Base-by-base conservation (phyloP, 2,888 invertebrate species). In the Drosophila merina region DNA sequence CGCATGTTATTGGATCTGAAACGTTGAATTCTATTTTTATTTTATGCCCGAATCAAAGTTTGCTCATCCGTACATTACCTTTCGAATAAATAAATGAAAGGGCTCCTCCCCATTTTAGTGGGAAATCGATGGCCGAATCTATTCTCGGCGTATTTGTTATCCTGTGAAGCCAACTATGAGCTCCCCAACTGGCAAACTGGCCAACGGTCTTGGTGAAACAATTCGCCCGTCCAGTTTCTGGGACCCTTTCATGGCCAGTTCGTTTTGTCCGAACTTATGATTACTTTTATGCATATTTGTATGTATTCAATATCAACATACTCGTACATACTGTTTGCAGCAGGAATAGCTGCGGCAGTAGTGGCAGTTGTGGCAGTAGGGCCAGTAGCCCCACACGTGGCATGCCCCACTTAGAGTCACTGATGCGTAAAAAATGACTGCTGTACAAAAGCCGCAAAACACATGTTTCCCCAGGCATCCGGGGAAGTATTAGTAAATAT, bases 401-500 rank as follows among this genome's bases (percentile, higher is more conserved):
- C 54, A 42, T 14, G 42, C 20, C 56, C 62, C 54, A 57, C 62
- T 63, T 45, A 45, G 40, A 63, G 45, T 63, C 81, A 86, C 71
- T 76, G 82, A 83, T 86, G 82, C 63, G 86, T 80, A 72, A 76
- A 75, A 75, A 84, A 82, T 77, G 60, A 67, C 48, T 60, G 67
- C 26, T 68, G 72, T 77, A 69, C 50, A 68, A 59, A 36, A 66
- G 69, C 80, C 86, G 74, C 75, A 85, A 85, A 83, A 79, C 81
- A 82, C 75, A 74, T 85, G 86, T 76, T 84, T 45, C 59, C 33
- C 36, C 56, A 44, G 5, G 45, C 36, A 3, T 6, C 30, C 69
- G 47, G 52, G 52, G 55, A 26, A 75, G 84, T 83, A 81, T 81
- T 81, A 86, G 82, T 84, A 84, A 86, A 83, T 83, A 83, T 86